Evolutionary conservation across 1,140 invertebrate genomes (phyloP), one percentile per base, ranked within the genome.

Genomic region (Magallana gigas): DNA sequence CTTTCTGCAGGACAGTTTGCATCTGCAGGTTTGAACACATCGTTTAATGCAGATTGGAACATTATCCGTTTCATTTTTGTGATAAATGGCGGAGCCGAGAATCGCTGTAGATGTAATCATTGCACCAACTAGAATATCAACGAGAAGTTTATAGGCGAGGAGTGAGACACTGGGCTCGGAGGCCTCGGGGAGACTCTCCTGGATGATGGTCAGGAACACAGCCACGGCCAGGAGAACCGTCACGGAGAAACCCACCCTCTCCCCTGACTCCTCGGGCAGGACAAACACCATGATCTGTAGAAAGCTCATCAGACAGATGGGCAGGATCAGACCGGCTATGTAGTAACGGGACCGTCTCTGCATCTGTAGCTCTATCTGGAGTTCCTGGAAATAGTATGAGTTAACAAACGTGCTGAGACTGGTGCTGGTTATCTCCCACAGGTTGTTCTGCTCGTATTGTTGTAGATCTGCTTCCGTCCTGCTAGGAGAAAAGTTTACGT

Each of bases 221-320:
- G 95, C 95, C 87, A 96, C 95, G 0, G 96, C 94, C 3, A 96
- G 92, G 6, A 96, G 92, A n/a, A 96, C 95, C 6, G 96, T 96
- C 23, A 96, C 92, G 58, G 95, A 95, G 12, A 96, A 94, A 12
- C 95, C 94, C 14, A 96, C 95, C 88, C 96, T 95, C 91, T 96
- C 96, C 0, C 96, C 96, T 4, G 95, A 95, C 83, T 96, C 95
- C 0, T 95, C 94, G 6, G 96, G 96, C 23, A 96, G 91, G 88
- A 95, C 94, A 93, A 96, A 96, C 18, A 95, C 95, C 0, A 96
- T 92, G 14, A 96, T 92, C 7, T 95, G 95, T 5, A 96, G 92
- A 8, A 94, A 92, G 0, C 95, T 95, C 93, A 96, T 95, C 93
- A 96, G 95, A 86, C 96, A 94, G 88, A 95, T 96, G 8, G 96